Percentiles rank a stretch among this genome's conserved stretches.
These are phyloP conservation scores for Podarcis cretensis DNA, from an alignment of 2,113 vertebrate genomes.

Conservation along the genomic window DNA sequence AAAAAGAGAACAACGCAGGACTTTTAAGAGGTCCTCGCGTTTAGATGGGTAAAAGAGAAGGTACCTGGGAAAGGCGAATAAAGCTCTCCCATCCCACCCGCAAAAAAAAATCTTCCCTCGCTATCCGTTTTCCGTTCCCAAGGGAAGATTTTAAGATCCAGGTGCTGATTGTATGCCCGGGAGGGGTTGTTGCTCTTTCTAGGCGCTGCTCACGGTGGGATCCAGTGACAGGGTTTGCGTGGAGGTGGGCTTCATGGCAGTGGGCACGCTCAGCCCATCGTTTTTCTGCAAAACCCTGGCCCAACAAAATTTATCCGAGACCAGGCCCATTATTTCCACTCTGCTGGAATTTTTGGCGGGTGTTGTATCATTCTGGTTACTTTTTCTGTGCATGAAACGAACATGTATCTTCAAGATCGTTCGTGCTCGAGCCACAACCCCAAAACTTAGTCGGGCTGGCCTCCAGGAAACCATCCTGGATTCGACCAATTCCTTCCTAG, in stretches of 20 bases:
- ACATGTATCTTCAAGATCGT: no score
- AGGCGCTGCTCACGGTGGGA: constrained; percentile 25
- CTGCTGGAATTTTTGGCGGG: background rate
- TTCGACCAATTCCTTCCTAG: background rate
- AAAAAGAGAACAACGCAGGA: background rate
- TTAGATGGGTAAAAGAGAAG: background rate
- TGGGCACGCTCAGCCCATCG: constrained; percentile 54
- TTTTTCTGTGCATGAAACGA: background rate
- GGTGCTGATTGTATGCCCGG: background rate
- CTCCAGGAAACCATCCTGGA: background rate
- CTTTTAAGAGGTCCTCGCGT: no score
- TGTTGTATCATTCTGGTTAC: background rate
- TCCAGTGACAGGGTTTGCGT: constrained; percentile 21
- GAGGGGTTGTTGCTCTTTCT: background rate
- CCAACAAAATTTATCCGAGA: no score
- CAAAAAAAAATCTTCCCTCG: background rate
- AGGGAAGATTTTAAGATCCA: background rate
- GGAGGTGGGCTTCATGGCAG: constrained; percentile 49
- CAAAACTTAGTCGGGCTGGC: background rate
- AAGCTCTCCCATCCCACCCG: no score
- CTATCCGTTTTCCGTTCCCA: background rate
- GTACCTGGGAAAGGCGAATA: background rate
- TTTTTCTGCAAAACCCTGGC: constrained; percentile 37
- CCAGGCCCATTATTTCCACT: constrained; percentile 17
- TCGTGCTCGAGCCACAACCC: background rate